phyloP scores from a whole-genome alignment of 2,113 vertebrate genomes.

The Ceratotherium simum region DNA sequence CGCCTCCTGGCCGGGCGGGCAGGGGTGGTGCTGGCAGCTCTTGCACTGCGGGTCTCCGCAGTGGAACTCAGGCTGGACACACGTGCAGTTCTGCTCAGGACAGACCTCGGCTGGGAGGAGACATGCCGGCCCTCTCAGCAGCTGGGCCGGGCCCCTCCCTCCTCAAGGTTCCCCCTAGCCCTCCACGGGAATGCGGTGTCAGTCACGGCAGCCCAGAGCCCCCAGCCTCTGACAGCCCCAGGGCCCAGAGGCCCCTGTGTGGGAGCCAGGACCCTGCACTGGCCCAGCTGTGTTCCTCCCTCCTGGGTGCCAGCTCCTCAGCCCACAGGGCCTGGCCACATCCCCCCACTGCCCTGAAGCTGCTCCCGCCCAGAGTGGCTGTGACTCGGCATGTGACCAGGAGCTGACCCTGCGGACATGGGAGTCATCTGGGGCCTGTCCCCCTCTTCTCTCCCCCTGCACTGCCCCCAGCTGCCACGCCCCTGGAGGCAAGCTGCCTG shows the following conservation, averaged over 20 bases:
- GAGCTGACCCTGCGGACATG: not conserved
- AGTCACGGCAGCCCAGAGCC: not conserved
- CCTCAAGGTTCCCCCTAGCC: not conserved
- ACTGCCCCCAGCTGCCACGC: not conserved
- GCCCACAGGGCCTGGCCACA: not conserved
- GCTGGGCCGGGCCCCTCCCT: not conserved
- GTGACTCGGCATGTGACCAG: fast-evolving
- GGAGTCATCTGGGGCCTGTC: not conserved
- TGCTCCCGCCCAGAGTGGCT: not conserved
- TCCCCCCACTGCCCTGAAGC: not conserved
- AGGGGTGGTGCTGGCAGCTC: conserved; percentile 54
- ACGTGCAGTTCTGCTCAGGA: not conserved
- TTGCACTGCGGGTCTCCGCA: conserved; percentile 59
- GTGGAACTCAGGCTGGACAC: conserved; percentile 45
- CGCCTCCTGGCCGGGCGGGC: conserved; percentile 35
- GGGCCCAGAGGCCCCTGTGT: not conserved
- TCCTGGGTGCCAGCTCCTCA: not conserved
- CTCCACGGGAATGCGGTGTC: not conserved
- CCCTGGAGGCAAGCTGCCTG: not conserved
- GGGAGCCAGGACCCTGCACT: not conserved
- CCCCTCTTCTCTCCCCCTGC: not conserved
- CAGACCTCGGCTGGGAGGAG: not conserved
- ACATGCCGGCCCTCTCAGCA: not conserved
- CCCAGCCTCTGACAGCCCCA: not conserved
- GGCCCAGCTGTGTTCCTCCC: not conserved